These are phyloP conservation scores for Drosophila siamana DNA, from an alignment of 2,888 invertebrate species.

Conservation along the genomic window DNA sequence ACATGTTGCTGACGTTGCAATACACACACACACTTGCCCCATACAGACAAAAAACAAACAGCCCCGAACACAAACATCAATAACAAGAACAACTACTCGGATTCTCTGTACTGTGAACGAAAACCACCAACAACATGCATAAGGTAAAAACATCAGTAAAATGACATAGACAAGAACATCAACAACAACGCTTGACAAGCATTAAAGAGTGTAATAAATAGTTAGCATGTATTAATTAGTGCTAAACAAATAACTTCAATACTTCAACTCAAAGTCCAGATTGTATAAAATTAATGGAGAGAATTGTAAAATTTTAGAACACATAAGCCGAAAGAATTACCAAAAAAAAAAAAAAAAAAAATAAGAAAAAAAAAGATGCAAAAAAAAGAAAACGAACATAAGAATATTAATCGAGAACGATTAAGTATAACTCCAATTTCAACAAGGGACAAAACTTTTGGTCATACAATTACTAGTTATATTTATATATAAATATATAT, in stretches of 20 bases:
- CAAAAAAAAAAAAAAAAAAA: conserved; percentile 9
- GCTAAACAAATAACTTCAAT: conserved; percentile 55
- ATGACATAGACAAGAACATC: conserved; percentile 33
- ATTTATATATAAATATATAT: conserved; percentile 39
- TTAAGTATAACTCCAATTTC: conserved; percentile 69
- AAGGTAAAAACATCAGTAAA: conserved; percentile 30
- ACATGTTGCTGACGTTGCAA: conserved; percentile 66
- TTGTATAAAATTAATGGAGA: conserved; percentile 29
- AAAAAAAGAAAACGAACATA: conserved; percentile 9
- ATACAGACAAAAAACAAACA: conserved; percentile 19
- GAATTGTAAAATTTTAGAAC: conserved; percentile 51
- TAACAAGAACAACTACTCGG: conserved; percentile 62
- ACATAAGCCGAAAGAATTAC: conserved; percentile 59
- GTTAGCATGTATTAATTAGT: conserved; percentile 48
- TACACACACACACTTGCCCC: conserved; percentile 35
- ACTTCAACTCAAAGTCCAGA: conserved; percentile 60
- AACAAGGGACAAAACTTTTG: conserved; percentile 74
- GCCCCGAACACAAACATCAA: conserved; percentile 21
- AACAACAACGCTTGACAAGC: conserved; percentile 50
- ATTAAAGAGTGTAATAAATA: conserved; percentile 56
- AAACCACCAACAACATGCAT: conserved; percentile 68
- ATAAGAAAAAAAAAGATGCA: conserved; percentile 5
- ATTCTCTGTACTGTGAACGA: conserved; percentile 79
- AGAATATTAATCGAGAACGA: conserved; percentile 5
- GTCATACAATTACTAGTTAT: conserved; percentile 61